A percentile compares a stretch with the other conserved stretches of the same genome.
phyloP scores from a whole-genome alignment of 1,140 invertebrate genomes.

The Hyphantria cunea region DNA sequence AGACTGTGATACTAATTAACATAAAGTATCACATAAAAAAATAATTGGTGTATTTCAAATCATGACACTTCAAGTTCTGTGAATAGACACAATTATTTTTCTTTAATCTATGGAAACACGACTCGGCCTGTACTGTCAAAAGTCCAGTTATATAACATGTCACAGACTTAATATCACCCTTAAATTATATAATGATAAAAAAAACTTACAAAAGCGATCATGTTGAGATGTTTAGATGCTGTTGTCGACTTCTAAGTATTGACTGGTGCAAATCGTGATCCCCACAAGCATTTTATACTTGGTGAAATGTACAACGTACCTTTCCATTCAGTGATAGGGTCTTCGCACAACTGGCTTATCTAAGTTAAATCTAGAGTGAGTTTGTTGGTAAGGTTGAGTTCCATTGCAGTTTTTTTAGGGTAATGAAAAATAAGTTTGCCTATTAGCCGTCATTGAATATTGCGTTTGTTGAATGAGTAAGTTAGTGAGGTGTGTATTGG shows the following conservation, averaged over 20 bases:
- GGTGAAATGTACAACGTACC: constrained; percentile 69
- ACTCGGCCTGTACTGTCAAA: constrained; percentile 9
- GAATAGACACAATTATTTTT: not conserved
- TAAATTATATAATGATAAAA: constrained; percentile 12
- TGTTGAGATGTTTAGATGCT: constrained; percentile 66
- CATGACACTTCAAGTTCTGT: no score
- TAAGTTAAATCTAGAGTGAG: constrained; percentile 5
- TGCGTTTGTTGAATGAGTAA: not conserved
- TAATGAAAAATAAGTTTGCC: not conserved
- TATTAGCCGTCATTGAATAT: constrained; percentile 31
- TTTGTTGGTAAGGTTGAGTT: constrained; percentile 1
- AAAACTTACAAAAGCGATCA: constrained; percentile 76
- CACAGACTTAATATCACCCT: constrained; percentile 3
- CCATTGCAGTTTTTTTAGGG: constrained; percentile 36
- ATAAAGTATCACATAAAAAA: constrained; percentile 1
- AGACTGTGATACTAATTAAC: constrained; percentile 24
- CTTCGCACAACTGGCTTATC: constrained; percentile 37
- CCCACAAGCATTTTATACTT: constrained; percentile 72
- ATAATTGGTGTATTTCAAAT: not conserved
- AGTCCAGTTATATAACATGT: not conserved
- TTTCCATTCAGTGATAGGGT: constrained; percentile 76
- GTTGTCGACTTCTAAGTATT: constrained; percentile 61
- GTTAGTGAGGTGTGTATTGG: constrained; percentile 22
- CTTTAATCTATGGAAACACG: constrained; percentile 13
- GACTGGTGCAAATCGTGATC: constrained; percentile 65